A percentile compares a stretch with the other conserved stretches of the same genome.
Evolutionary conservation across 2,888 invertebrate species (phyloP).

Genomic region (Papilio demoleus): DNA sequence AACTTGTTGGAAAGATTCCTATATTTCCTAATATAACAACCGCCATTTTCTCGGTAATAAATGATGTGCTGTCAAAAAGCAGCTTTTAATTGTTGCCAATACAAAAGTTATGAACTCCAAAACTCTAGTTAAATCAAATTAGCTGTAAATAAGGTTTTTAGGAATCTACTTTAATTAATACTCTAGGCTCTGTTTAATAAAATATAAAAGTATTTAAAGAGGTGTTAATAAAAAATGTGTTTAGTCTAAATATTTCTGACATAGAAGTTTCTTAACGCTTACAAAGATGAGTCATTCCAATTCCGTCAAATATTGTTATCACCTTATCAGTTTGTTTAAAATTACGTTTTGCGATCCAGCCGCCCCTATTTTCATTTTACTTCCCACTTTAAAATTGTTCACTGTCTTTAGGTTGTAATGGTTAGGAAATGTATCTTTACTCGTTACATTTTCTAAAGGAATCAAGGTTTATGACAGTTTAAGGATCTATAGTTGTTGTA

Average conservation of each 20-base stretch:
- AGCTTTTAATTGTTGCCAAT: slow-evolving; percentile 9
- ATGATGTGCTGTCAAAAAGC: slow-evolving; percentile 40
- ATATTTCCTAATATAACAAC: slow-evolving; percentile 67
- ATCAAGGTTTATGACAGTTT: neutral
- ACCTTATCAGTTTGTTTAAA: neutral
- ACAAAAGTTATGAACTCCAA: neutral
- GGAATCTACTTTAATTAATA: neutral
- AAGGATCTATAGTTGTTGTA: neutral
- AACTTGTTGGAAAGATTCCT: slow-evolving; percentile 38
- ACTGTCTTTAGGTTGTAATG: neutral
- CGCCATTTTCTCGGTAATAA: slow-evolving; percentile 68
- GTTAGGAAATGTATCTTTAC: neutral
- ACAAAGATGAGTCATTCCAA: neutral
- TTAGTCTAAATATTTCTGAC: neutral
- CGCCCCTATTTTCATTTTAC: neutral
- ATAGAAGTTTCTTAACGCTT: neutral
- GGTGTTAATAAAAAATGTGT: neutral
- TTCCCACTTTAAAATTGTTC: neutral
- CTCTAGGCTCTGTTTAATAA: neutral
- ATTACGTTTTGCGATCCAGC: neutral
- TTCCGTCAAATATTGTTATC: neutral
- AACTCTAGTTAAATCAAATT: too few relatives aligned
- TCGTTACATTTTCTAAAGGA: neutral
- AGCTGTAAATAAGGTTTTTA: neutral
- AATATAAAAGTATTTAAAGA: neutral